Percentiles rank a stretch among this genome's conserved stretches.
Evolutionary conservation across 37 sponge, comb jelly and placozoan species (phyloP).

Genomic region (Halichondria panicea): DNA sequence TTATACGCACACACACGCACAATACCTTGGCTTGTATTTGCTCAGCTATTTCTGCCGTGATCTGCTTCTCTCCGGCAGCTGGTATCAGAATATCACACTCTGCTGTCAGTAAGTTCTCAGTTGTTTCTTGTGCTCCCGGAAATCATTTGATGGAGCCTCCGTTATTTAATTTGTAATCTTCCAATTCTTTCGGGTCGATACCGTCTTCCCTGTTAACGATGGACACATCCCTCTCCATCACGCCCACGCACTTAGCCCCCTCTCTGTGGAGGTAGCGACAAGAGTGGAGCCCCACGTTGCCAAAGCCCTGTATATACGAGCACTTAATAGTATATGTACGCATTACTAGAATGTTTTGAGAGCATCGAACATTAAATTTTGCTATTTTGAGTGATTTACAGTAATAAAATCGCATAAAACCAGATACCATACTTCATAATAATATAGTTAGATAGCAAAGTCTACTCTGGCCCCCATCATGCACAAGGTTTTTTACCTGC

Average conservation of each 20-base stretch:
- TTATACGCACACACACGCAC: too few relatives aligned
- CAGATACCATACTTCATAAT: too few relatives aligned
- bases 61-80: conserved; percentile 91
- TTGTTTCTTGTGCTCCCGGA: conserved; percentile 81
- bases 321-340: too few relatives aligned
- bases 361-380: too few relatives aligned
- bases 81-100: conserved; percentile 99
- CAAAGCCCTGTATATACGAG: conserved; percentile 99
- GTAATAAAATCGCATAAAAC: too few relatives aligned
- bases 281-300: conserved; percentile 95
- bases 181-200: conserved; percentile 92
- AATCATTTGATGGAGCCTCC: conserved; percentile 84
- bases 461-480: too few relatives aligned
- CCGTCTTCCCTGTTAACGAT: conserved; percentile 86
- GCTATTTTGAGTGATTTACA: too few relatives aligned
- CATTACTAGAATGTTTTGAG: too few relatives aligned
- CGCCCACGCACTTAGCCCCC: conserved; percentile 92
- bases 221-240: conserved; percentile 91
- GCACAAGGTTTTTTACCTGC: too few relatives aligned
- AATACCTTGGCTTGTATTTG: conserved; percentile 91
- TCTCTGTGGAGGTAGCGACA: conserved; percentile 86
- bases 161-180: conserved; percentile 67
- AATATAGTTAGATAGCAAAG: too few relatives aligned
- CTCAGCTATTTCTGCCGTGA: conserved; percentile 80
- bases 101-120: conserved; percentile 80